Evolutionary conservation across 1,140 invertebrate species (phyloP).

Genomic region (Conopomorpha cramerella): DNA sequence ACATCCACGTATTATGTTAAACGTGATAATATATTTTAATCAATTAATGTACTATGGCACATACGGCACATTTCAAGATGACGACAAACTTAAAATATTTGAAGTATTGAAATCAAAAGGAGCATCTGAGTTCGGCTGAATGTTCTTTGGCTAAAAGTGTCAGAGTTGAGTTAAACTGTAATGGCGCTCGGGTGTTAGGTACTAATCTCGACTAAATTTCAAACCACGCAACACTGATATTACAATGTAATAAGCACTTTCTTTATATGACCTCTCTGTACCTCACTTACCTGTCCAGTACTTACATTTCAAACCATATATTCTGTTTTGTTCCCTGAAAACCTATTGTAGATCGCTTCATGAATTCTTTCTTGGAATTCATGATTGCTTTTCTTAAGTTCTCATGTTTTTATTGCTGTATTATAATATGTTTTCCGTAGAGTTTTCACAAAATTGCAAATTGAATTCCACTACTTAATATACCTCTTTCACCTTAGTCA

Average conservation of each 20-base stretch:
- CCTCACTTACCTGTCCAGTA: background rate
- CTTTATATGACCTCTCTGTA: background rate
- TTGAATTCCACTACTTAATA: no score
- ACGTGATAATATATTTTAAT: background rate
- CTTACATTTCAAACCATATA: background rate
- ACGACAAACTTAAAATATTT: background rate
- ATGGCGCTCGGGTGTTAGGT: constrained; percentile 34
- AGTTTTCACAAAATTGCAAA: no score
- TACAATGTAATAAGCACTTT: constrained; percentile 24
- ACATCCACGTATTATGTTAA: background rate
- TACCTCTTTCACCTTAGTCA: no score
- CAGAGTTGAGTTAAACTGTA: constrained; percentile 20
- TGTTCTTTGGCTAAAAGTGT: no score
- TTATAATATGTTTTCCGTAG: no score
- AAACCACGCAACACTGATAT: constrained; percentile 37
- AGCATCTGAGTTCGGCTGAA: constrained; percentile 15
- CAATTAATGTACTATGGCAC: background rate
- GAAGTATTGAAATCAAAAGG: constrained; percentile 24
- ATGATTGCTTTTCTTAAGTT: background rate
- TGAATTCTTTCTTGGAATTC: background rate
- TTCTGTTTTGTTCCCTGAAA: no score
- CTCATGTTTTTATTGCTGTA: background rate
- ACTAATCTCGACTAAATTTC: constrained; percentile 34
- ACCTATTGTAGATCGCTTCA: constrained; percentile 8
- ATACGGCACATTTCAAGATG: background rate